Conservation (phyloP, 2,113 vertebrate species). For the Onychostoma macrolepis region DNA sequence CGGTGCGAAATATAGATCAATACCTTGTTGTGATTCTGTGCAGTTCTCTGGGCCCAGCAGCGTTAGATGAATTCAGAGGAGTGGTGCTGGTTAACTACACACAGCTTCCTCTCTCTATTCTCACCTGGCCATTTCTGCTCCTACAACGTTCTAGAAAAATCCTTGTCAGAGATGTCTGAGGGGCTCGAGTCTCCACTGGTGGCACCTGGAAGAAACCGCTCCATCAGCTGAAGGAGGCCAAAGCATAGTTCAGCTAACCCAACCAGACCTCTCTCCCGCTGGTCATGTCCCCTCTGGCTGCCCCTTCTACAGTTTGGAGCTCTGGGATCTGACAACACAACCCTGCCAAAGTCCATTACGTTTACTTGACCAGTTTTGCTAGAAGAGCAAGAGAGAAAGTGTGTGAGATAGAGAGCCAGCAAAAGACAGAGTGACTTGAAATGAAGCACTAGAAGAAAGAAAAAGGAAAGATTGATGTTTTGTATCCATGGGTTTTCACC, state of each 20-base stretch:
- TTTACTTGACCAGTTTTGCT: constrained; percentile 53
- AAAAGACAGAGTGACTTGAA: constrained; percentile 29
- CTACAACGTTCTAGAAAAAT: not conserved
- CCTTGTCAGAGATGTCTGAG: not conserved
- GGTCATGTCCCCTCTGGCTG: constrained; percentile 37
- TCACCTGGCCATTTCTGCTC: constrained; percentile 13
- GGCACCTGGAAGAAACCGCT: constrained; percentile 15
- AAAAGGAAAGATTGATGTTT: not conserved
- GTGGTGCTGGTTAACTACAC: constrained; percentile 6
- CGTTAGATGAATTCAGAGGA: not conserved
- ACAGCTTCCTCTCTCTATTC: constrained; percentile 6
- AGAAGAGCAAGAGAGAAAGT: not conserved
- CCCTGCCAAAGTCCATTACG: constrained; percentile 58
- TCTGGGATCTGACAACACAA: constrained; percentile 38
- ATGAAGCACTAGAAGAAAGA: constrained; percentile 16
- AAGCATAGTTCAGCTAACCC: constrained; percentile 45
- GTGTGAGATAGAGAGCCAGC: constrained; percentile 29
- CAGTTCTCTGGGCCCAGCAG: constrained; percentile 13
- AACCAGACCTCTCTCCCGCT: constrained; percentile 38
- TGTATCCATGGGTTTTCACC: not conserved
- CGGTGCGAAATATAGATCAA: constrained; percentile 26
- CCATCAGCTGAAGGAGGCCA: constrained; percentile 39
- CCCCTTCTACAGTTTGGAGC: constrained; percentile 34
- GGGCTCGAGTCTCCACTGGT: not conserved
- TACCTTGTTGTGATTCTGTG: constrained; percentile 29